phyloP scores from a whole-genome alignment of 2,888 invertebrate species.

The Drosophila tanythrix region DNA sequence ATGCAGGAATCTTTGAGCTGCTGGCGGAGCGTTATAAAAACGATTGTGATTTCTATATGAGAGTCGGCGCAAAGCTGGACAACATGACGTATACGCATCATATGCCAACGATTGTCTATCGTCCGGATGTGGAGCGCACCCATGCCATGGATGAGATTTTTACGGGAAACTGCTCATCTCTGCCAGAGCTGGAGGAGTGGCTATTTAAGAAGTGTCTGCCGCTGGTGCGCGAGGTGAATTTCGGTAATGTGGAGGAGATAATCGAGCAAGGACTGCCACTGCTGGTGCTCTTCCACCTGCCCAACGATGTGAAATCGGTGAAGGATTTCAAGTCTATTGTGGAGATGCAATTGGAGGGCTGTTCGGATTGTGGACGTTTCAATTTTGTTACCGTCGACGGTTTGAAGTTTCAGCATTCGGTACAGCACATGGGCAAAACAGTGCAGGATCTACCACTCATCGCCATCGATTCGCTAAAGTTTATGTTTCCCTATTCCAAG shows the following conservation, averaged over 20 bases:
- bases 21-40: slow-evolving; percentile 53
- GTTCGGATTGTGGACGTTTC: slow-evolving; percentile 20
- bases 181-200: slow-evolving; percentile 43
- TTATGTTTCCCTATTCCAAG: slow-evolving; percentile 42
- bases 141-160: slow-evolving; percentile 49
- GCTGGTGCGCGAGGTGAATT: slow-evolving; percentile 51
- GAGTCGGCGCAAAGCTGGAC: slow-evolving; percentile 17
- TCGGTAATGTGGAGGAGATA: slow-evolving; percentile 63
- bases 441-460: slow-evolving; percentile 55
- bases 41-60: slow-evolving; percentile 62
- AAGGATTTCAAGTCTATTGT: slow-evolving; percentile 65
- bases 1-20: slow-evolving; percentile 3
- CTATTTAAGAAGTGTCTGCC: slow-evolving; percentile 48
- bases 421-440: slow-evolving; percentile 46
- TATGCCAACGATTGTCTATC: slow-evolving; percentile 46
- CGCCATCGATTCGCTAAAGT: slow-evolving; percentile 64
- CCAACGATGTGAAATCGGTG: slow-evolving; percentile 39
- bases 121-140: slow-evolving; percentile 48
- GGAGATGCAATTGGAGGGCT: slow-evolving; percentile 50
- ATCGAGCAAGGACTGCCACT: slow-evolving; percentile 54
- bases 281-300: slow-evolving; percentile 53
- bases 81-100: slow-evolving; percentile 25
- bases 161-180: neutral
- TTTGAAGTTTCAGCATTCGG: slow-evolving; percentile 47
- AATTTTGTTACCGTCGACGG: slow-evolving; percentile 59